A percentile compares a stretch with the other conserved stretches of the same genome.
These are phyloP conservation scores for Drosophila pectinifera DNA, from an alignment of 1,140 invertebrate genomes.

Conservation along the genomic window DNA sequence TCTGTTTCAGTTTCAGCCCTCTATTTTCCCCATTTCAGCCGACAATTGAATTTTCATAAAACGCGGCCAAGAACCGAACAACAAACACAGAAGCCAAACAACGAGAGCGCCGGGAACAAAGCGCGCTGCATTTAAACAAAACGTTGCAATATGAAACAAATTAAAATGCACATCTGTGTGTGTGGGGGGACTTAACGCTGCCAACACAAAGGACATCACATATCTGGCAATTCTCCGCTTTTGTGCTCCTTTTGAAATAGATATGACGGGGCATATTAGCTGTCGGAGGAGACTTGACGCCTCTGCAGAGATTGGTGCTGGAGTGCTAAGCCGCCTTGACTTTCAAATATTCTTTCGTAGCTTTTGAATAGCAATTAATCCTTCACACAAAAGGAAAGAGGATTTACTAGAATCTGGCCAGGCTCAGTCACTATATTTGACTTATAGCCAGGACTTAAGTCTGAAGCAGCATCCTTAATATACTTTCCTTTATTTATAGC, in stretches of 20 bases:
- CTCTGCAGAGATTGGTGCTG: not conserved
- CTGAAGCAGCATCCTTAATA: not conserved
- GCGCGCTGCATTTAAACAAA: constrained; percentile 76
- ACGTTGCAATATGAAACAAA: constrained; percentile 79
- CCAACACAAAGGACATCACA: constrained; percentile 63
- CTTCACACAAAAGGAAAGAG: constrained; percentile 7
- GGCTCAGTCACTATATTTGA: constrained; percentile 6
- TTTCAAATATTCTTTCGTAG: constrained; percentile 21
- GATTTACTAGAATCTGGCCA: not conserved
- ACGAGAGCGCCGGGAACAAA: constrained; percentile 43
- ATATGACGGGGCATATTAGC: constrained; percentile 51
- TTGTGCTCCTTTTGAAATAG: constrained; percentile 33
- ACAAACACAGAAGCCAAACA: constrained; percentile 49
- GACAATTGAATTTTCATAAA: constrained; percentile 82
- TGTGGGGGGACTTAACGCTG: constrained; percentile 49
- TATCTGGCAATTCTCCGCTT: constrained; percentile 59
- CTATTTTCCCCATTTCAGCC: constrained; percentile 16
- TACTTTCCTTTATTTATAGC: not conserved
- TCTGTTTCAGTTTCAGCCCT: constrained; percentile 19
- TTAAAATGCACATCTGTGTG: constrained; percentile 64
- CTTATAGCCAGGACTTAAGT: not conserved
- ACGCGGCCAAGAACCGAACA: constrained; percentile 44
- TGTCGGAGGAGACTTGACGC: constrained; percentile 18
- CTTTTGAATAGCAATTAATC: constrained; percentile 26
- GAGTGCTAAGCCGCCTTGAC: constrained; percentile 21